phyloP scores from a whole-genome alignment of 2,888 invertebrate genomes.

The Pelosia muscerda region DNA sequence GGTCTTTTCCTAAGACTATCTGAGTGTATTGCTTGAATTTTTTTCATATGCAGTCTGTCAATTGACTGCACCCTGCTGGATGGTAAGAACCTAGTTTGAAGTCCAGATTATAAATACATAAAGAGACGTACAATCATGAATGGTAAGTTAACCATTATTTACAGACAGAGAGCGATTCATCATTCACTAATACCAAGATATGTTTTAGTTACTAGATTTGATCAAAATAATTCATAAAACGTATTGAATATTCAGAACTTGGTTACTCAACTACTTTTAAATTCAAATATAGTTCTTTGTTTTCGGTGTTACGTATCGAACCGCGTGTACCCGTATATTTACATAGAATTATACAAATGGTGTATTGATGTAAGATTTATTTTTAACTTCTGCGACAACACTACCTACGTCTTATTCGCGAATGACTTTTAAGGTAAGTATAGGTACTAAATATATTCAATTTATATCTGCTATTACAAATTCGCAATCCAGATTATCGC shows the following conservation, averaged over 20 bases:
- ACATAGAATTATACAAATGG: slow-evolving; percentile 3
- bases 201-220: background rate
- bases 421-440: background rate
- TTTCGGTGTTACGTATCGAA: background rate
- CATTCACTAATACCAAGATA: background rate
- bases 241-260: background rate
- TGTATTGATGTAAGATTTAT: slow-evolving; percentile 11
- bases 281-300: slow-evolving; percentile 11
- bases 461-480: background rate
- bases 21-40: too few species aligned
- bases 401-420: background rate
- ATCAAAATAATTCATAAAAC: background rate
- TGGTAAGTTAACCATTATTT: too few species aligned
- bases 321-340: slow-evolving; percentile 8
- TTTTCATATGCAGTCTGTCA: too few species aligned
- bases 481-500: too few species aligned
- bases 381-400: slow-evolving; percentile 17
- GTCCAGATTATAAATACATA: too few species aligned
- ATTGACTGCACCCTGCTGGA: too few species aligned
- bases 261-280: background rate
- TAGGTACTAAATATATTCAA: background rate
- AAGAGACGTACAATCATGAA: too few species aligned
- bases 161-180: background rate
- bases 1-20: too few species aligned
- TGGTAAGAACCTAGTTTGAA: too few species aligned